phyloP scores from a whole-genome alignment of 2,797 vertebrate genomes.

The Iguana delicatissima region DNA sequence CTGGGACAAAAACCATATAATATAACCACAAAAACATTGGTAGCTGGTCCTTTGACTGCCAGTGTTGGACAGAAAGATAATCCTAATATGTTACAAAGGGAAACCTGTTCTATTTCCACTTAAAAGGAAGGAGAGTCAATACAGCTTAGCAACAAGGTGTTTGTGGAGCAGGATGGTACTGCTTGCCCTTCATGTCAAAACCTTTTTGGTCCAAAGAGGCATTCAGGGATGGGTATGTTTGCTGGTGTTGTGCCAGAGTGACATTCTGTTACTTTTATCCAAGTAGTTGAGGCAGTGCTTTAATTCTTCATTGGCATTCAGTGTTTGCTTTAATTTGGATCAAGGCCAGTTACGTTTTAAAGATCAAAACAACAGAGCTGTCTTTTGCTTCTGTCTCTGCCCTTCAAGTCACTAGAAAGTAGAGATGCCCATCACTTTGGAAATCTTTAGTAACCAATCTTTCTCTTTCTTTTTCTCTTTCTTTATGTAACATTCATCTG shows the following conservation, averaged over 20 bases:
- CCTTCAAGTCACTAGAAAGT: background rate
- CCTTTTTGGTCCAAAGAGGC: conserved; percentile 9
- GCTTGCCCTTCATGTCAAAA: background rate
- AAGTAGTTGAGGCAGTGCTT: background rate
- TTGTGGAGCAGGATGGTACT: background rate
- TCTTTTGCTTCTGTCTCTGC: conserved; percentile 1
- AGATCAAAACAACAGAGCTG: background rate
- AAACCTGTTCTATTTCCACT: background rate
- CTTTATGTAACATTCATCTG: background rate
- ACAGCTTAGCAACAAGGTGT: background rate
- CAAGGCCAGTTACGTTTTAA: background rate
- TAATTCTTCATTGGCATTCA: conserved; percentile 18
- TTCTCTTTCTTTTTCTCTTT: background rate
- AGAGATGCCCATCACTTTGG: background rate
- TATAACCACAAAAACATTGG: background rate
- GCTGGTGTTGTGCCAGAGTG: background rate
- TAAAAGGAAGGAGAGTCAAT: background rate
- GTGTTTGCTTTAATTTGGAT: conserved; percentile 2
- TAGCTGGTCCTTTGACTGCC: background rate
- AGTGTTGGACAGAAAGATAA: background rate
- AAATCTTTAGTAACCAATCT: background rate
- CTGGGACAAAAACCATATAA: background rate
- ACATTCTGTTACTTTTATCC: conserved; percentile 14
- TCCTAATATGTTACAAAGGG: background rate
- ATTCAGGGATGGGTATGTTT: background rate